A percentile compares a stretch with the other conserved stretches of the same genome.
Conservation (phyloP, 37 sponge, comb jelly and placozoan species). For the Tethya wilhelma region DNA sequence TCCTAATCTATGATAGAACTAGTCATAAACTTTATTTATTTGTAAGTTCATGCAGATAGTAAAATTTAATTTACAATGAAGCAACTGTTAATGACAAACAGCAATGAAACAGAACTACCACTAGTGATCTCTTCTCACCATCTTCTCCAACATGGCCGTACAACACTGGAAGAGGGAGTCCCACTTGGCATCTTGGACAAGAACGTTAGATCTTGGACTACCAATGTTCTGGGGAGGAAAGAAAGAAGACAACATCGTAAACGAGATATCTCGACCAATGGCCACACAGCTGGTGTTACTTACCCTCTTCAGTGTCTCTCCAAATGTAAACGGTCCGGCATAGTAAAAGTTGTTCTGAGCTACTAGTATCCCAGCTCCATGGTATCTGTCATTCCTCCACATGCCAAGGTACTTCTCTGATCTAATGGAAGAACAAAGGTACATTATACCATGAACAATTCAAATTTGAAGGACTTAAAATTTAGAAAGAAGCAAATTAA, state of each 20-base stretch:
- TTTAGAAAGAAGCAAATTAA: no score
- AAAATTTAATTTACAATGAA: no score
- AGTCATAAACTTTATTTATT: no score
- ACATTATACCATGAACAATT: no score
- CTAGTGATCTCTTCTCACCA: slow-evolving; percentile 2
- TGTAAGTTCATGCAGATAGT: no score
- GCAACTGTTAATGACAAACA: no score
- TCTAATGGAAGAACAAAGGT: slow-evolving; percentile 9
- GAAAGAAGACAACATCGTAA: no score
- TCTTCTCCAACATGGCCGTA: slow-evolving; percentile 19
- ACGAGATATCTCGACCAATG: no score
- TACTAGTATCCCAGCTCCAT: slow-evolving; percentile 64
- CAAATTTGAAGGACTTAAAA: no score
- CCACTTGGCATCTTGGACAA: slow-evolving; percentile 47
- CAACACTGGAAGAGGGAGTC: slow-evolving; percentile 22
- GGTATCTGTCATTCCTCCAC: slow-evolving; percentile 47
- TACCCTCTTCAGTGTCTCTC: no score
- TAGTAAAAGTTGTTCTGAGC: background rate
- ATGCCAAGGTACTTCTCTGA: slow-evolving; percentile 66
- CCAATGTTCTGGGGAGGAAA: background rate
- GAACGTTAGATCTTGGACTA: background rate
- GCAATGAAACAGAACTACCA: background rate
- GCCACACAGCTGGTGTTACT: no score
- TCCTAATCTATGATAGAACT: no score
- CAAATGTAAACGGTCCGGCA: slow-evolving; percentile 7